A percentile compares a stretch with the other conserved stretches of the same genome.
These are phyloP conservation scores for Melanaphis sacchari DNA, from an alignment of 1,140 invertebrate genomes.

Conservation along the genomic window DNA sequence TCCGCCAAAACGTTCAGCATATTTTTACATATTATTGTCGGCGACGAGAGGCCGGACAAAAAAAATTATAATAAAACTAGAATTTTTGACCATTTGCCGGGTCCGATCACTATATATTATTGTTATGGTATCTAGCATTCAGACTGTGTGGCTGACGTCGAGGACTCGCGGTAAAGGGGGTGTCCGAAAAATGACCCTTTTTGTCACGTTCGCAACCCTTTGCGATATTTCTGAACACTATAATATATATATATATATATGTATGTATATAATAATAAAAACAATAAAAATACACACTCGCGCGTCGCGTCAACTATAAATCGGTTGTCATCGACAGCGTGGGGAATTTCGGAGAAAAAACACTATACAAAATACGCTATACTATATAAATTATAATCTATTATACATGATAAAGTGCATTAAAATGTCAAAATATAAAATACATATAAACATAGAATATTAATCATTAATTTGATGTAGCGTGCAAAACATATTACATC, in stretches of 20 bases:
- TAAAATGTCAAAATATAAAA: neutral
- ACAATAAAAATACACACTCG: conserved; percentile 29
- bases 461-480: neutral
- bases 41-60: neutral
- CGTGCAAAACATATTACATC: neutral
- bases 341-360: conserved; percentile 11
- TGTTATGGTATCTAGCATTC: conserved; percentile 52
- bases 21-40: conserved; percentile 57
- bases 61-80: conserved; percentile 51
- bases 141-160: conserved; percentile 52
- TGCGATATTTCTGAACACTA: conserved; percentile 42
- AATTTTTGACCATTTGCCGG: conserved; percentile 56
- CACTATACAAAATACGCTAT: neutral
- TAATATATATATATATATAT: conserved; percentile 38
- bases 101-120: conserved; percentile 55
- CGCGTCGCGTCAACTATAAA: conserved; percentile 48
- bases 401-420: neutral
- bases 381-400: neutral
- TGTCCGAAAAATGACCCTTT: conserved; percentile 57
- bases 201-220: conserved; percentile 57
- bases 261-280: neutral
- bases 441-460: neutral
- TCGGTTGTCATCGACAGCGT: conserved; percentile 34
- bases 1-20: conserved; percentile 52
- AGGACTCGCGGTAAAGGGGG: conserved; percentile 46